Evolutionary conservation across 2,797 vertebrate species (phyloP), one percentile per base, ranked within the genome.

Genomic region (Hephaestus fuliginosus): DNA sequence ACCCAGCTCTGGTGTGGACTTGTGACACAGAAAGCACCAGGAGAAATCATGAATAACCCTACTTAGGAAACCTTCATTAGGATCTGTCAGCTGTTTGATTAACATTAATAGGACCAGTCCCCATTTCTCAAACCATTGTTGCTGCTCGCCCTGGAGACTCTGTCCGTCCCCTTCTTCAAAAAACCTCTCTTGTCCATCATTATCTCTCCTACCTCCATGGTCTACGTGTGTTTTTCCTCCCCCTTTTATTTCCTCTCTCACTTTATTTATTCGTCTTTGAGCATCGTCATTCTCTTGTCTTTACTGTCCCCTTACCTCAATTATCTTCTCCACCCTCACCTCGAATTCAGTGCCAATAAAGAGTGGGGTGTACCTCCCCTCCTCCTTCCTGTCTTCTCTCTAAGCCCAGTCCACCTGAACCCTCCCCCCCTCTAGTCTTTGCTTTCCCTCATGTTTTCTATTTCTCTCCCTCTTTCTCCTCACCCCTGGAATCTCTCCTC

Each of bases 51-150:
- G 82, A 91, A 86, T 85, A 88, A 81, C 75, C 72, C 66, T 74
- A 82, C 76, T 75, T 80, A 86, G 85, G 84, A 90, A 90, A 85
- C 84, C 88, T 89, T 91, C 85, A 89, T 91, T 91, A 89, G 76
- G 74, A 89, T 72, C 82, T 90, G 90, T 89, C 90, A 91, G 55
- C 70, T 81, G 70, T 87, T 91, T 88, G 84, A 92, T 89, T 89
- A 90, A 88, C 89, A 91, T 91, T 91, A 92, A 91, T 88, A 80
- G 76, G 70, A 70, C 78, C 83, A 52, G 58, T 61, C 63, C 76
- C 55, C 68, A 64, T 88, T 87, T 71, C 52, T 88, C 83, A 68
- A 68, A 67, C 61, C 11, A 0, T 13, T 77, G 70, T 61, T 25
- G 20, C 41, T 15, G 51, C 65, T 78, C 48, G 1, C 58, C 58